Conservation (phyloP, 2,113 vertebrate species). For the Furnarius figulus region DNA sequence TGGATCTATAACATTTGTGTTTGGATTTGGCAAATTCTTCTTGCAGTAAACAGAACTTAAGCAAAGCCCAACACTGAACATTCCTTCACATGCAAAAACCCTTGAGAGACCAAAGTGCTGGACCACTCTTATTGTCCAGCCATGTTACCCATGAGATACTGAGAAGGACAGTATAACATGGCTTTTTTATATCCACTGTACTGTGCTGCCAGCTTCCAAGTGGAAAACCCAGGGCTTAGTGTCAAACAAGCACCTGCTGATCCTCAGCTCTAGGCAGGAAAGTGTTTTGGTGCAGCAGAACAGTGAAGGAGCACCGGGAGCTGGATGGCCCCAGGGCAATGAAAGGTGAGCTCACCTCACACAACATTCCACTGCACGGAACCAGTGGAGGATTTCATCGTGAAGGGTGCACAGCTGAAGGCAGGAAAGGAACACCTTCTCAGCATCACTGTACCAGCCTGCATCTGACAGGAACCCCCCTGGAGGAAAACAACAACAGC, state of each 20-base stretch:
- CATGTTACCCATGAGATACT: rapidly evolving
- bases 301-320: neutral
- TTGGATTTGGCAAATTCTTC: neutral
- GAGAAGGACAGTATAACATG: neutral
- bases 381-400: constrained; percentile 95
- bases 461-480: constrained; percentile 97
- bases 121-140: neutral
- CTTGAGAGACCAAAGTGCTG: neutral
- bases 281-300: neutral
- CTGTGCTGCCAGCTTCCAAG: neutral
- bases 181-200: neutral
- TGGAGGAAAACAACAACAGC: neutral
- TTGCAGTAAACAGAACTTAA: neutral
- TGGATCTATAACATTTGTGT: neutral
- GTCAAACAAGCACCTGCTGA: neutral
- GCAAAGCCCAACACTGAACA: neutral
- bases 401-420: constrained; percentile 95
- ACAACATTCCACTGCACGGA: constrained; percentile 94
- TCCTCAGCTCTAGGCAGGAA: neutral
- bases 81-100: neutral
- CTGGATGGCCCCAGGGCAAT: neutral
- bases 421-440: constrained; percentile 97
- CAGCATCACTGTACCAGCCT: constrained; percentile 97
- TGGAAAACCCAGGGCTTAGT: neutral
- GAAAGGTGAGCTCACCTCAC: constrained; percentile 83